These are phyloP conservation scores for Aphrophora alni DNA, from an alignment of 2,888 invertebrate species.

Conservation along the genomic window DNA sequence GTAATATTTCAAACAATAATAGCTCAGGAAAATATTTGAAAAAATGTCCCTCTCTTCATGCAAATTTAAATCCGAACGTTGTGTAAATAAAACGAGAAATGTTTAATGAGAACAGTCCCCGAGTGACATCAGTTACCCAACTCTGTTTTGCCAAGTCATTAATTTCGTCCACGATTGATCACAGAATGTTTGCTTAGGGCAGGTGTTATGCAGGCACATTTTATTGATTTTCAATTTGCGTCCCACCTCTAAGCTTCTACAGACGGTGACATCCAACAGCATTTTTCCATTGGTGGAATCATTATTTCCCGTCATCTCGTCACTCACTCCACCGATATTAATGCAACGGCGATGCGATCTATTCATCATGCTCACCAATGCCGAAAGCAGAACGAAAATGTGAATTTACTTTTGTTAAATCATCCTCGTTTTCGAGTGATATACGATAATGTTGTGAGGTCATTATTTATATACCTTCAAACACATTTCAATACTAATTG, in stretches of 20 bases:
- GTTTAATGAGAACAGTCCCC: not conserved
- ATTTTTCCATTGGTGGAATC: constrained; percentile 2
- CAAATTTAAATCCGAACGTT: not conserved
- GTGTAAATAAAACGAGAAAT: not conserved
- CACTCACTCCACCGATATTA: not conserved
- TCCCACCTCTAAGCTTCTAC: not conserved
- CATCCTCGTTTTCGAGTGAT: not conserved
- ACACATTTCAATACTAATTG: not conserved
- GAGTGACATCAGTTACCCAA: not conserved
- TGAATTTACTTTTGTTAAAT: not conserved
- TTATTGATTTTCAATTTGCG: constrained; percentile 9
- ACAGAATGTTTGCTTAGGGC: not conserved
- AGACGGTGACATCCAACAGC: not conserved
- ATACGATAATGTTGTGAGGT: not conserved
- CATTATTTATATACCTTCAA: not conserved
- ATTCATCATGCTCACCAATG: not conserved
- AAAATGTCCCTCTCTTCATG: not conserved
- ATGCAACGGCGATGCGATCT: not conserved
- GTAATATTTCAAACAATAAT: too few species aligned
- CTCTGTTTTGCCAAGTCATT: not conserved
- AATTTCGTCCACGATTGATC: not conserved
- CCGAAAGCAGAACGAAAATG: not conserved
- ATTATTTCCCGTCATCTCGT: not conserved
- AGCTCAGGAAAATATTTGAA: too few species aligned
- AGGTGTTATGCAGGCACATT: constrained; percentile 7